Base-by-base conservation (phyloP, 2,113 vertebrate species). In the Tautogolabrus adspersus region DNA sequence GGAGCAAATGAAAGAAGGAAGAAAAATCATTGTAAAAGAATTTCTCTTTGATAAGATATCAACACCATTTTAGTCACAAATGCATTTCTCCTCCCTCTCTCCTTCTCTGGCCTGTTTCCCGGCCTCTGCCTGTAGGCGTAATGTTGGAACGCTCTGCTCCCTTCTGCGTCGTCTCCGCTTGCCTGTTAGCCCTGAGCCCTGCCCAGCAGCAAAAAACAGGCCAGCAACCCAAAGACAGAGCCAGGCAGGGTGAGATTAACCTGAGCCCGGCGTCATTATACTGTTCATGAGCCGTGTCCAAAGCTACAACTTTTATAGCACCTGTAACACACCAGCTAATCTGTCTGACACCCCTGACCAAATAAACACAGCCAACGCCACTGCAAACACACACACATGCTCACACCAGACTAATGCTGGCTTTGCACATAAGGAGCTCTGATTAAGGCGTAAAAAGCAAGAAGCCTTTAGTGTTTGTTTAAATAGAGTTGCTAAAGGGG, bases 221-320 rank as follows among this genome's bases (percentile, higher is more conserved):
- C 81, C 67, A 83, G 72, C 57, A 23, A 42, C 61, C 51, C 13
- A 26, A 49, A 66, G 23, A 70, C 62, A 9, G 54, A 82, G 83
- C 78, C 82, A 77, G 72, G 64, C 62, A 56, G 64, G 67, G 74
- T 77, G 76, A 83, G 84, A 90, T 87, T 84, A 91, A 81, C 81
- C 82, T 76, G 82, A 83, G 79, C 83, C 88, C 13, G 22, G 47
- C 86, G 82, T 90, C 86, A 83, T 92, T 81, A 87, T 56, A 64
- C 70, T 49, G 83, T 87, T 89, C 88, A 91, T 91, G 87, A 90
- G 88, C 90, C 81, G 66, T 90, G 89, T 88, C 92, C 85, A 91
- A 89, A 90, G 87, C 76, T 79, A 83, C 84, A 89, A 84, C 81
- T 86, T 90, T 90, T 87, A 92, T 74, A 85, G 85, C 81, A 90